phyloP scores from a whole-genome alignment of 2,113 vertebrate genomes.

The Strigops habroptila region DNA sequence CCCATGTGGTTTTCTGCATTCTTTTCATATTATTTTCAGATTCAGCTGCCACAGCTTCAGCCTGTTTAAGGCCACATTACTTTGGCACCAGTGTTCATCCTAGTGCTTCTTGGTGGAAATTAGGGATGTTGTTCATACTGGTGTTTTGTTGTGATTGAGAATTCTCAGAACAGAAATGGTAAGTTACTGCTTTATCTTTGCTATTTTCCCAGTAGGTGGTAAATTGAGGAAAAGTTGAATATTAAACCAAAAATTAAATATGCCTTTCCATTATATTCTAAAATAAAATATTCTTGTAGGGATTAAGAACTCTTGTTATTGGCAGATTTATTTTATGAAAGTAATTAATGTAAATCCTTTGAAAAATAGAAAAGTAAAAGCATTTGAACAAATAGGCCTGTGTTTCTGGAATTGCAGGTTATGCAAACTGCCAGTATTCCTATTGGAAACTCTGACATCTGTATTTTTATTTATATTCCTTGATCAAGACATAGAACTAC shows the following conservation, averaged over 20 bases:
- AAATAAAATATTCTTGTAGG: neutral
- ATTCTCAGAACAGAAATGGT: neutral
- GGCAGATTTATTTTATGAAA: neutral
- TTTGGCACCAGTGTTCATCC: neutral
- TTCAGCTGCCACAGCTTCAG: neutral
- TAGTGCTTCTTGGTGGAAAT: neutral
- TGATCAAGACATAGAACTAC: neutral
- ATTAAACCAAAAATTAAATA: neutral
- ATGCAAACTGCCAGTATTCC: neutral
- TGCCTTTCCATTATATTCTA: neutral
- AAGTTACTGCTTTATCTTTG: neutral
- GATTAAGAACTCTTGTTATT: neutral
- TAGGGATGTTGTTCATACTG: neutral
- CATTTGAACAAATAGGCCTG: neutral
- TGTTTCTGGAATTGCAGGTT: neutral
- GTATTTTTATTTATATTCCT: neutral
- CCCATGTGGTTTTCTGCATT: neutral
- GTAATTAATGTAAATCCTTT: neutral
- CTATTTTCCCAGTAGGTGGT: neutral
- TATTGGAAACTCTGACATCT: neutral
- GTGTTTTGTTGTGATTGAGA: neutral
- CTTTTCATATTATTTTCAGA: neutral
- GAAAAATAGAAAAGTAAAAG: neutral
- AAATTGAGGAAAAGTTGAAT: neutral
- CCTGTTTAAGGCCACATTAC: neutral